Percentiles rank a stretch among this genome's conserved stretches.
Evolutionary conservation across 2,888 invertebrate genomes (phyloP).

Genomic region (Nemapogon koenigi): DNA sequence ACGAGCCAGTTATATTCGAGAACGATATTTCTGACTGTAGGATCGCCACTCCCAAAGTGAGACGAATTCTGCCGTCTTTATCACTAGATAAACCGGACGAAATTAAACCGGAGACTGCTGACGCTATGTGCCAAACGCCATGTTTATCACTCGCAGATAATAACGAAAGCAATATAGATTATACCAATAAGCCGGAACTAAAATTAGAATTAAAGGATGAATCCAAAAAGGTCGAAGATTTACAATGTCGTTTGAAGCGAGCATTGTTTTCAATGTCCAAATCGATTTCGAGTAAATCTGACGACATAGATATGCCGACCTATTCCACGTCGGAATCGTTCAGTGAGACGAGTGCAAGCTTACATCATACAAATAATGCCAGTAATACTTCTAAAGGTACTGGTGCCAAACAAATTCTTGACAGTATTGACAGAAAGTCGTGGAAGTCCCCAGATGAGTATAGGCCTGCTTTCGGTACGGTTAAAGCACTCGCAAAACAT

Average conservation of each 20-base stretch:
- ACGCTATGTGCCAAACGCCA: constrained; percentile 48
- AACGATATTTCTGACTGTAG: constrained; percentile 33
- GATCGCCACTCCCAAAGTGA: constrained; percentile 43
- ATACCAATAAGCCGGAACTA: constrained; percentile 14
- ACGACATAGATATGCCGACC: constrained; percentile 44
- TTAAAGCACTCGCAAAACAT: constrained; percentile 73
- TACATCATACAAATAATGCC: constrained; percentile 15
- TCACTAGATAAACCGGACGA: constrained; percentile 43
- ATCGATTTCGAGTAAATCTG: constrained; percentile 40
- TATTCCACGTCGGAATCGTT: constrained; percentile 43
- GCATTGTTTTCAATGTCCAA: constrained; percentile 39
- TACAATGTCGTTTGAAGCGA: constrained; percentile 39
- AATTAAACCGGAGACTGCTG: constrained; percentile 35
- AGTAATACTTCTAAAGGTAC: constrained; percentile 27
- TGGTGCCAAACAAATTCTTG: constrained; percentile 39
- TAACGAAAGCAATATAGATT: background rate
- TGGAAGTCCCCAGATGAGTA: constrained; percentile 77
- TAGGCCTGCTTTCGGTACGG: constrained; percentile 71
- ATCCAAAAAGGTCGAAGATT: constrained; percentile 29
- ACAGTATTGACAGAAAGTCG: constrained; percentile 55
- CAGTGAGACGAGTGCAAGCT: constrained; percentile 26
- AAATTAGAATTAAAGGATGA: constrained; percentile 35
- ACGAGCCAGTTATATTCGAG: constrained; percentile 52
- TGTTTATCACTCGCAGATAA: constrained; percentile 28
- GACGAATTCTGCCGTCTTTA: constrained; percentile 48